Base-by-base conservation (phyloP, 2,113 vertebrate species). In the Girardinichthys multiradiatus region DNA sequence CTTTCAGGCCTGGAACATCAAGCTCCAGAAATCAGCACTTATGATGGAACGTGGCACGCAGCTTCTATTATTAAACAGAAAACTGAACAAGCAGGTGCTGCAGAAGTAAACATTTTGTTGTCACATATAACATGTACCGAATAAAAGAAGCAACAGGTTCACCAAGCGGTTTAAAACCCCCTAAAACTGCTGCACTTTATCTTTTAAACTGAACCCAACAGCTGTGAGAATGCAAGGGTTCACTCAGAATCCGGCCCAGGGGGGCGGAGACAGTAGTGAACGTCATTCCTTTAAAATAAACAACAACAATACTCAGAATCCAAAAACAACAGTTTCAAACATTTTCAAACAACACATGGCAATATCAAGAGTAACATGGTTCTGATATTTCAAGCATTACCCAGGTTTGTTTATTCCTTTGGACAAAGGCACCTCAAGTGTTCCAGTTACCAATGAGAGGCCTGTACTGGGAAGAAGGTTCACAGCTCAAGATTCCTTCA, bases 341-440 rank as follows among this genome's bases (percentile, higher is more conserved):
- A 51, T 82, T 85, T 83, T n/a, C 73, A 64, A 83, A 86, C 75
- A 81, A 75, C 80, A 86, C 70, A 85, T 85, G 54, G 89, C 87
- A 84, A 88, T 12, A 88, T 90, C 83, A 91, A 81, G 79, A 87
- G 86, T 92, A 84, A 90, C 82, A 88, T 86, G 78, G 87, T 61
- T 64, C 3, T 64, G 29, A 30, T 58, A 87, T 92, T 92, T 95
- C 94, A 95, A 95, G 94, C 94, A 93, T 95, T 92, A 94, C 82
- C 94, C 94, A 95, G 94, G 93, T 95, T 93, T 86, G 81, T 92
- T 87, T 87, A 74, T 91, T 92, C 91, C 90, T 91, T 93, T 92
- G 91, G 92, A 92, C 78, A 90, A 89, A 92, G 92, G 90, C 89
- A 84, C 83, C 83, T 82, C 89, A 85, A 87, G 82, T 88, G 81